Percentiles rank a stretch among this genome's conserved stretches.
Evolutionary conservation across 2,888 invertebrate species (phyloP).

Genomic region (Mimas tiliae): DNA sequence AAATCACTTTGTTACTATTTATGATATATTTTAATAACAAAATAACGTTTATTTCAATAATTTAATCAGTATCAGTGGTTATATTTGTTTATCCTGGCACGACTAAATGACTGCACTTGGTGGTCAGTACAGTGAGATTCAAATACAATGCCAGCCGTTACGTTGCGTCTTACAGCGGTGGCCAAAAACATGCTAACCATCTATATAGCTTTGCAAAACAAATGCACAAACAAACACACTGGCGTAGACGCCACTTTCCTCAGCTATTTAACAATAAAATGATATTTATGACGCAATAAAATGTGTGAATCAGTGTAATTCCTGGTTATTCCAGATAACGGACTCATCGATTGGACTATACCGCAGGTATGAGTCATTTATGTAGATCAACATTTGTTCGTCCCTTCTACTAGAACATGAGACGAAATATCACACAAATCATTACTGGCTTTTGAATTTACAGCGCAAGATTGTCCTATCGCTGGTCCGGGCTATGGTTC

Average conservation of each 20-base stretch:
- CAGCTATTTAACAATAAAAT: background rate
- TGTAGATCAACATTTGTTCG: background rate
- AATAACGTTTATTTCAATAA: no score
- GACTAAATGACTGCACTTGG: background rate
- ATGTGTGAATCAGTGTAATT: conserved; percentile 19
- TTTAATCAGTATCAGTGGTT: background rate
- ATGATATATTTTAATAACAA: no score
- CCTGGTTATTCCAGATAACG: conserved; percentile 13
- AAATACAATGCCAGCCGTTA: no score
- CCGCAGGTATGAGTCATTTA: conserved; percentile 2
- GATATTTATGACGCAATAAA: conserved; percentile 5
- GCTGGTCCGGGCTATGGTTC: background rate
- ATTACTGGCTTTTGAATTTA: background rate
- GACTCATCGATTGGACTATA: background rate
- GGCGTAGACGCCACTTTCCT: background rate
- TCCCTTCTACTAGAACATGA: background rate
- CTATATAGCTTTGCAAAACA: background rate
- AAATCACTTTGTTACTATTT: no score
- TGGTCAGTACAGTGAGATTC: no score
- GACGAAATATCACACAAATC: background rate
- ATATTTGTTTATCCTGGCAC: background rate
- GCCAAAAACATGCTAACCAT: no score
- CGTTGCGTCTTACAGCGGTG: no score
- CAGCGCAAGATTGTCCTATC: background rate
- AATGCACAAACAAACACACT: background rate